These are phyloP conservation scores for Neolamprologus sp. DNA, from an alignment of 2,113 vertebrate species.

Conservation along the genomic window DNA sequence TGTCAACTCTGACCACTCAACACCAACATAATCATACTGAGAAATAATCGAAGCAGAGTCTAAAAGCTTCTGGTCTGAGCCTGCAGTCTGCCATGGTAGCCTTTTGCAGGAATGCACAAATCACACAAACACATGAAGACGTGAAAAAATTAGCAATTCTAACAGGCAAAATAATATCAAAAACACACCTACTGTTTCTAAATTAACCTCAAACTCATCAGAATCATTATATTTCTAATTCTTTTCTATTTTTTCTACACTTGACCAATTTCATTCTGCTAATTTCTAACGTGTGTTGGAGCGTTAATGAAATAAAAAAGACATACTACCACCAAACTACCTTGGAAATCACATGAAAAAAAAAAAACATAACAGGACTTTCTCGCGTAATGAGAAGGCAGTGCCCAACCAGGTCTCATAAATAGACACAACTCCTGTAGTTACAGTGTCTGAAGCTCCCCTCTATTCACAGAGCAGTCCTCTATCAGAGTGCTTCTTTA, in stretches of 20 bases:
- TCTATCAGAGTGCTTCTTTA: constrained; percentile 53
- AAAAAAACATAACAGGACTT: not conserved
- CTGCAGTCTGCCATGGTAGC: not conserved
- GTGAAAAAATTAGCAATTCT: not conserved
- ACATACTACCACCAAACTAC: not conserved
- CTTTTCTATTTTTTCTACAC: not conserved
- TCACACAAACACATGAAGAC: not conserved
- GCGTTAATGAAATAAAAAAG: not conserved
- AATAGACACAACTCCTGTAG: constrained; percentile 12
- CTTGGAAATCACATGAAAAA: not conserved
- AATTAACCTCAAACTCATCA: not conserved
- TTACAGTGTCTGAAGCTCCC: constrained; percentile 17
- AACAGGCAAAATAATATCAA: not conserved
- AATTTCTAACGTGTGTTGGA: not conserved
- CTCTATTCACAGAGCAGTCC: constrained; percentile 35
- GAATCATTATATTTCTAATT: not conserved
- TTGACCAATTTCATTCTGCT: not conserved
- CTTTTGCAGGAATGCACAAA: not conserved
- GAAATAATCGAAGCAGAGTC: not conserved
- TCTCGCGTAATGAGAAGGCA: not conserved
- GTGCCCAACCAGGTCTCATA: not conserved
- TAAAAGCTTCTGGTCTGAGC: not conserved
- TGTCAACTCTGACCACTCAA: constrained; percentile 32
- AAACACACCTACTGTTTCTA: not conserved
- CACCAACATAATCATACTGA: constrained; percentile 4